Evolutionary conservation across 92 coral and sea anemone genomes (phyloP).

Genomic region (Virgularia gustaviana): DNA sequence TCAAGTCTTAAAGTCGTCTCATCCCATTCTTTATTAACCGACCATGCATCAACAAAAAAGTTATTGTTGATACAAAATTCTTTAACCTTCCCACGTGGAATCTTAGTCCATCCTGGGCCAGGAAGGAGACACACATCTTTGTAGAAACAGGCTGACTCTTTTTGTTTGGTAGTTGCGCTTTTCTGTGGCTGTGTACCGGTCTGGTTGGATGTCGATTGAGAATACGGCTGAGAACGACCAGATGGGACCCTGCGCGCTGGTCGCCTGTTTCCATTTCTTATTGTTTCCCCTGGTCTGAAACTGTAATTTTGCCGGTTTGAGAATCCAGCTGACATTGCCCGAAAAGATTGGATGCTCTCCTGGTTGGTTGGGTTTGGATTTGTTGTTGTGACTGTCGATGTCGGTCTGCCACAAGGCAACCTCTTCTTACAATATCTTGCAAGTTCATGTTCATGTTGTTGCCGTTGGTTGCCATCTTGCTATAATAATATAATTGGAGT

Average conservation of each 20-base stretch:
- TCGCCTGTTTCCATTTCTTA: slow-evolving; percentile 12
- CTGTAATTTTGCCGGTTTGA: slow-evolving; percentile 33
- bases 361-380: slow-evolving; percentile 18
- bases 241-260: slow-evolving; percentile 18
- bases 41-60: slow-evolving; percentile 41
- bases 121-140: slow-evolving; percentile 45
- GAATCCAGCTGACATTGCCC: slow-evolving; percentile 45
- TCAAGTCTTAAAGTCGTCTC: slow-evolving; percentile 28
- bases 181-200: slow-evolving; percentile 7
- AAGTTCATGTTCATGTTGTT: slow-evolving; percentile 26
- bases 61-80: slow-evolving; percentile 25
- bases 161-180: neutral
- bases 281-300: slow-evolving; percentile 3
- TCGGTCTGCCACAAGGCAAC: slow-evolving; percentile 20
- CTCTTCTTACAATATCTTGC: slow-evolving; percentile 37
- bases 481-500: too few relatives aligned
- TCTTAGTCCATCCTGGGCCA: slow-evolving; percentile 27
- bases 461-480: too few relatives aligned
- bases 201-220: slow-evolving; percentile 26
- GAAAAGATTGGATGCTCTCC: slow-evolving; percentile 27
- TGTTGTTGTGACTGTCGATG: neutral
- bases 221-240: slow-evolving; percentile 33
- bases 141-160: slow-evolving; percentile 13
- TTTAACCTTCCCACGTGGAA: slow-evolving; percentile 38
- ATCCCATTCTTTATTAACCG: slow-evolving; percentile 30